Percentiles rank a stretch among this genome's conserved stretches.
These are phyloP conservation scores for Ostrea denselamellosa DNA, from an alignment of 1,140 invertebrate species.

Conservation along the genomic window DNA sequence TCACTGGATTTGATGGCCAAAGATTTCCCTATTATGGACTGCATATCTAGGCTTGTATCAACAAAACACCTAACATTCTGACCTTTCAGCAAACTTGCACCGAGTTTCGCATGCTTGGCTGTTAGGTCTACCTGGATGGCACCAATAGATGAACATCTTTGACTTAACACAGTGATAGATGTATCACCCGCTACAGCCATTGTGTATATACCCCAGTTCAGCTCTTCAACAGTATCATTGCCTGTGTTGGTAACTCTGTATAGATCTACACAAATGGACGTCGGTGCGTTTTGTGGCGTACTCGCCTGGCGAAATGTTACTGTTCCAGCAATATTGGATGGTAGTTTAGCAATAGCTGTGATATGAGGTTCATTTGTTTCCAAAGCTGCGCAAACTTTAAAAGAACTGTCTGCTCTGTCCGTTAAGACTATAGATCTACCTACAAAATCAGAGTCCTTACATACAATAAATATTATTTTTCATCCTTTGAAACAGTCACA, in stretches of 20 bases:
- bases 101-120: slow-evolving; percentile 65
- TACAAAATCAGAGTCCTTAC: slow-evolving; percentile 41
- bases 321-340: slow-evolving; percentile 86
- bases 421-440: slow-evolving; percentile 54
- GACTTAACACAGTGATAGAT: background rate
- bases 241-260: slow-evolving; percentile 75
- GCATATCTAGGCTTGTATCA: slow-evolving; percentile 56
- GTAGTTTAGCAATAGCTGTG: slow-evolving; percentile 90
- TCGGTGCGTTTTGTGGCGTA: slow-evolving; percentile 80
- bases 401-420: background rate
- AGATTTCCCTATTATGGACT: slow-evolving; percentile 75
- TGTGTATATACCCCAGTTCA: slow-evolving; percentile 56
- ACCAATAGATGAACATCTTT: slow-evolving; percentile 57
- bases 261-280: slow-evolving; percentile 87
- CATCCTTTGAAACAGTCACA: background rate
- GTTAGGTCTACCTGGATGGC: slow-evolving; percentile 66
- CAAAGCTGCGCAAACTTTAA: slow-evolving; percentile 61
- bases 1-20: slow-evolving; percentile 76
- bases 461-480: too few species aligned
- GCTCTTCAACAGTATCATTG: background rate
- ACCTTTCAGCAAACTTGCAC: slow-evolving; percentile 80
- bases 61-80: slow-evolving; percentile 53
- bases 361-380: slow-evolving; percentile 81
- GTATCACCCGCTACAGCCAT: slow-evolving; percentile 46
- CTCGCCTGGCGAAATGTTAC: slow-evolving; percentile 85